Evolutionary conservation across 2,113 vertebrate genomes (phyloP).

Genomic region (Dicaeum eximium): DNA sequence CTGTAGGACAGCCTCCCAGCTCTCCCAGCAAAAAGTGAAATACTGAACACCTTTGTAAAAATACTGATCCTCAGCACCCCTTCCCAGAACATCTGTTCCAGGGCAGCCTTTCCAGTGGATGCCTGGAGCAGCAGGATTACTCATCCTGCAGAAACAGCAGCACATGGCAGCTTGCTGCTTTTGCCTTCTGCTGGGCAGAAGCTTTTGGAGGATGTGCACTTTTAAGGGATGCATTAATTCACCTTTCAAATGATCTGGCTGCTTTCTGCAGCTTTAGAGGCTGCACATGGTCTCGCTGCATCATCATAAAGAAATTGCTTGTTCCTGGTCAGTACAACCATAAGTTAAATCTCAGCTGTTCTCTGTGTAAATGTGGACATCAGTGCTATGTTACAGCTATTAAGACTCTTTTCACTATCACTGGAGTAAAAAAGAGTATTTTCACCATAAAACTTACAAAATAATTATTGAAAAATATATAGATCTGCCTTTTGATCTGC

Average conservation of each 20-base stretch:
- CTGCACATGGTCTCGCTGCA: background rate
- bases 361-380: background rate
- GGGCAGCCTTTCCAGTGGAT: background rate
- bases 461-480: conserved; percentile 8
- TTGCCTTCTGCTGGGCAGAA: background rate
- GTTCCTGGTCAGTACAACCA: background rate
- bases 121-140: background rate
- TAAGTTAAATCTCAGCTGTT: background rate
- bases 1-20: background rate
- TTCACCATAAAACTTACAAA: conserved; percentile 24
- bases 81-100: fast-evolving
- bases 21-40: background rate
- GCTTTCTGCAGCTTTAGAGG: background rate
- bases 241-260: background rate
- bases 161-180: background rate
- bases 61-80: background rate
- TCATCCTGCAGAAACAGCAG: background rate
- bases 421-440: background rate
- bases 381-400: background rate
- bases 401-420: background rate
- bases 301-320: background rate
- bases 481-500: conserved; percentile 11
- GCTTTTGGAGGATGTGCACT: background rate
- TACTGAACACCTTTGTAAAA: background rate
- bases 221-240: background rate